Percentiles rank a stretch among this genome's conserved stretches.
Conservation (phyloP, 2,113 vertebrate species). For the Tragulus kanchil region DNA sequence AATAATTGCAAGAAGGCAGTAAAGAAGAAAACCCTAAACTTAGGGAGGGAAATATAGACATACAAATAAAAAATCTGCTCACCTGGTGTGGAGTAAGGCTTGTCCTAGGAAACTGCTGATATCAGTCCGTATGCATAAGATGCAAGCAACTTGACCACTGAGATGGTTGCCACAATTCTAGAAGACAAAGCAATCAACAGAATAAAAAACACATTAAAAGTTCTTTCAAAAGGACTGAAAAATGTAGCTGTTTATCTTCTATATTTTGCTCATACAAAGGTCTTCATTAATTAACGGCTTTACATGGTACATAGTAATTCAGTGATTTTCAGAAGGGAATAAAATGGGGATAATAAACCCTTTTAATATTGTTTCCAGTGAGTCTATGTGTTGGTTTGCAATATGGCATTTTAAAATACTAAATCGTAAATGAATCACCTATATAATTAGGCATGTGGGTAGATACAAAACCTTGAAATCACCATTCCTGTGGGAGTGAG, state of each 20-base stretch:
- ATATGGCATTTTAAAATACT: not conserved
- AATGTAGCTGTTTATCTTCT: not conserved
- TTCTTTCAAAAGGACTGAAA: constrained; percentile 17
- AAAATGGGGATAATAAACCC: not conserved
- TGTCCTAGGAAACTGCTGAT: not conserved
- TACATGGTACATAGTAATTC: not conserved
- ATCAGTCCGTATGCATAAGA: not conserved
- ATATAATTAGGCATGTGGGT: not conserved
- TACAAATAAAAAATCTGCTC: not conserved
- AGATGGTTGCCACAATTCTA: not conserved
- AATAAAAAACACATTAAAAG: not conserved
- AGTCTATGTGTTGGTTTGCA: not conserved
- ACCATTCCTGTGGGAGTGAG: not conserved
- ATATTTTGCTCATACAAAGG: not conserved
- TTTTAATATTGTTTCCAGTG: not conserved
- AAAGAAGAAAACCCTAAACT: not conserved
- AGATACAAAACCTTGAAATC: not conserved
- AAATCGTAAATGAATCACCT: not conserved
- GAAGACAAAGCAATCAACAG: not conserved
- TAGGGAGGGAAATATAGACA: not conserved
- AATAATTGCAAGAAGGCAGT: not conserved
- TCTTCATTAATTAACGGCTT: not conserved
- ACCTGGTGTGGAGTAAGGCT: not conserved
- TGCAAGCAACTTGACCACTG: not conserved
- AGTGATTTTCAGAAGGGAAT: constrained; percentile 19